Evolutionary conservation across 2,797 vertebrate species (phyloP).

Genomic region (Gambusia yucatana): DNA sequence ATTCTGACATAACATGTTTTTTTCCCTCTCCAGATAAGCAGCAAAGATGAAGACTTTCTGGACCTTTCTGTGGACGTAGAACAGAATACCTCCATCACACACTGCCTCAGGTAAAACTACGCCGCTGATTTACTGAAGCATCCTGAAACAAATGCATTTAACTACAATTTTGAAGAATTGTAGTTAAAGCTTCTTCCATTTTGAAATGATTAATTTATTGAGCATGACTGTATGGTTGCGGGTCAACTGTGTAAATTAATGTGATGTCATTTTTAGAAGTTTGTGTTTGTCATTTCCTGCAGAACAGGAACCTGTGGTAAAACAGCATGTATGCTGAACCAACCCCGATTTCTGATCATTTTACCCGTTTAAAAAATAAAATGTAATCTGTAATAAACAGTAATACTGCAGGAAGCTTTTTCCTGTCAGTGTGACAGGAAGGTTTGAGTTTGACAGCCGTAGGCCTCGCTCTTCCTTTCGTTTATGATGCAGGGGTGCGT

Average conservation of each 20-base stretch:
- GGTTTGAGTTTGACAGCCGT: background rate
- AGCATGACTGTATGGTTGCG: background rate
- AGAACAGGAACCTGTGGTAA: no score
- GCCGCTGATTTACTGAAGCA: background rate
- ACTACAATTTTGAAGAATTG: background rate
- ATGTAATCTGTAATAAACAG: background rate
- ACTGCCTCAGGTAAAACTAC: conserved; percentile 90
- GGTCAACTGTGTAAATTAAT: no score
- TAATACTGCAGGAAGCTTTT: background rate
- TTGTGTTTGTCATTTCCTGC: no score
- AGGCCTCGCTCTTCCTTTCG: background rate
- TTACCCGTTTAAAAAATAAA: no score
- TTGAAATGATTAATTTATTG: background rate
- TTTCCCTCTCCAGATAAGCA: conserved; percentile 88
- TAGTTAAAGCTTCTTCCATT: background rate
- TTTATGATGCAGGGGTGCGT: background rate
- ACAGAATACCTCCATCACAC: conserved; percentile 98
- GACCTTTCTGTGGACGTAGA: conserved; percentile 98
- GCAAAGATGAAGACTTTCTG: conserved; percentile 99
- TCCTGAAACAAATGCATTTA: background rate
- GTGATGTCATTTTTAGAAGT: no score
- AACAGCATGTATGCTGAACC: no score
- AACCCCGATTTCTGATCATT: no score
- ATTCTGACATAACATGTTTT: background rate
- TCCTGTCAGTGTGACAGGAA: background rate